These are phyloP conservation scores for Tokudaia tokunoshimensis DNA, from an alignment of 2,797 vertebrate genomes.

Conservation along the genomic window DNA sequence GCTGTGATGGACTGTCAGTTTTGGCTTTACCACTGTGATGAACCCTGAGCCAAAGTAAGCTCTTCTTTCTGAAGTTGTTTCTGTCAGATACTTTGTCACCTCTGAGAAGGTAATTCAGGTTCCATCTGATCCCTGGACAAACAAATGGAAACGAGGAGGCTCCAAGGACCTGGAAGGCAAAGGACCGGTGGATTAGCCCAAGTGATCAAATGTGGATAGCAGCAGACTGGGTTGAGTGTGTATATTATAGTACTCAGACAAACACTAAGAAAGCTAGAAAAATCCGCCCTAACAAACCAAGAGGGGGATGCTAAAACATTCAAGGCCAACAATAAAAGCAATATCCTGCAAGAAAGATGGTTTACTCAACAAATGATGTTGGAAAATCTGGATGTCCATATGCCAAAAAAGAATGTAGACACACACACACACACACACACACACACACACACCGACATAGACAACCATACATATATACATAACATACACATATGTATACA, in stretches of 20 bases:
- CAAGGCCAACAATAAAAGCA: not conserved
- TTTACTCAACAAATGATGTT: constrained; percentile 15
- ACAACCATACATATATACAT: not conserved
- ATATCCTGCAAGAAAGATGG: not conserved
- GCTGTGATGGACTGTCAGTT: not conserved
- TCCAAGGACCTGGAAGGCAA: not conserved
- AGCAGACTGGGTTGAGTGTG: not conserved
- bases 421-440: fast-evolving
- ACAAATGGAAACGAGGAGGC: not conserved
- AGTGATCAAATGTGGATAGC: not conserved
- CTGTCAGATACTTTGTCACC: not conserved
- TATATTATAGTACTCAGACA: not conserved
- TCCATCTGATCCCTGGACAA: not conserved
- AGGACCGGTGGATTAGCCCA: not conserved
- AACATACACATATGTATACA: too few species aligned
- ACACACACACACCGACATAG: not conserved
- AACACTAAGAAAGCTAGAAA: not conserved
- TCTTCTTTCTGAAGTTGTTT: not conserved
- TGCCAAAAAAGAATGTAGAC: not conserved
- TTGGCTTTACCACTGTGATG: not conserved
- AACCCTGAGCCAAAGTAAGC: not conserved
- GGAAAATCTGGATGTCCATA: not conserved
- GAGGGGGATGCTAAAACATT: not conserved
- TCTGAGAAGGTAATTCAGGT: not conserved
- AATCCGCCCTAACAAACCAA: not conserved